Percentiles rank a stretch among this genome's conserved stretches.
These are phyloP conservation scores for Drosophila meridiana DNA, from an alignment of 2,888 invertebrate genomes.

Conservation along the genomic window DNA sequence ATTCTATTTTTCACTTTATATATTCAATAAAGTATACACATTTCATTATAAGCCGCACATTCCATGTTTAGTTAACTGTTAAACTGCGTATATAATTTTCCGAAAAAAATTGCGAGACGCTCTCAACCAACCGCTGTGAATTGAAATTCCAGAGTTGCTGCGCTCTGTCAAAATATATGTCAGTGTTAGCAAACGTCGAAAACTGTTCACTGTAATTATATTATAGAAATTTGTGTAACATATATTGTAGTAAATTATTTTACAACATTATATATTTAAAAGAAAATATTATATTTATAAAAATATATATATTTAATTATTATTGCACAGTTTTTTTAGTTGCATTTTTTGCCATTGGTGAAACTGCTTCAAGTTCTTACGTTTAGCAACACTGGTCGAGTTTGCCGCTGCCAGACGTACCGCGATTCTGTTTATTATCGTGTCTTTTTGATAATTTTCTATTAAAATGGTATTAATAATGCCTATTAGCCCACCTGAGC, in stretches of 20 bases:
- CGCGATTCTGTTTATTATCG: constrained; percentile 46
- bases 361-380: neutral
- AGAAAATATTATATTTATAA: neutral
- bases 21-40: constrained; percentile 8
- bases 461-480: constrained; percentile 83
- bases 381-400: constrained; percentile 34
- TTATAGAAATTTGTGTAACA: neutral
- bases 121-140: constrained; percentile 59
- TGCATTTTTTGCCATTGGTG: neutral
- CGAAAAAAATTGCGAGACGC: constrained; percentile 46
- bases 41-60: neutral
- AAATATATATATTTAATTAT: neutral
- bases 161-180: constrained; percentile 9
- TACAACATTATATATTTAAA: neutral
- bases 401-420: constrained; percentile 58
- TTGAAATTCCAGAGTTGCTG: constrained; percentile 59
- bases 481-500: constrained; percentile 78
- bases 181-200: constrained; percentile 38
- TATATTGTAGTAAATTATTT: too few relatives aligned
- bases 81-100: constrained; percentile 27
- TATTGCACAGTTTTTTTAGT: neutral
- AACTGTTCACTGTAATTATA: neutral
- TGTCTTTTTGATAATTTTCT: constrained; percentile 46
- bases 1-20: constrained; percentile 11
- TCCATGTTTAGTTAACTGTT: constrained; percentile 29